Evolutionary conservation across 2,113 vertebrate genomes (phyloP).

Genomic region (Labeo rohita): DNA sequence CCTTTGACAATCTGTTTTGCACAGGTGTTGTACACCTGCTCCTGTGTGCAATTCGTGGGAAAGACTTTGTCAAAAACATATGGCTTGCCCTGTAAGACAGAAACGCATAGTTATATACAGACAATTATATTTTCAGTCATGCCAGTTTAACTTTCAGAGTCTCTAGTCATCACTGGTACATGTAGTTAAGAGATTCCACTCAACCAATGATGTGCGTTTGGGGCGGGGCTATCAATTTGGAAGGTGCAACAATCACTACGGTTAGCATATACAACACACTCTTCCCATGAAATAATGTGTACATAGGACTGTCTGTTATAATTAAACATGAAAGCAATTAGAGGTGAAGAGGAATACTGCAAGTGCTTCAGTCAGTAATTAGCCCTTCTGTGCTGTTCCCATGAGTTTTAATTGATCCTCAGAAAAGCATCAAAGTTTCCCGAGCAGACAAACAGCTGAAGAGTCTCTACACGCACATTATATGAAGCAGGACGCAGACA

Average conservation of each 20-base stretch:
- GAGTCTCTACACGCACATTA: not conserved
- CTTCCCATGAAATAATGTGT: not conserved
- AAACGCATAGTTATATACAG: not conserved
- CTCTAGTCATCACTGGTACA: not conserved
- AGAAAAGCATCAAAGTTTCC: not conserved
- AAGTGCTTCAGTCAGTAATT: not conserved
- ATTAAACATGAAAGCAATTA: not conserved
- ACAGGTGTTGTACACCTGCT: constrained; percentile 61
- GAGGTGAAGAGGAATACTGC: not conserved
- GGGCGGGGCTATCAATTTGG: not conserved
- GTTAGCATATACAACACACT: not conserved
- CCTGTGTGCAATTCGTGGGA: constrained; percentile 89
- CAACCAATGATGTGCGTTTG: not conserved
- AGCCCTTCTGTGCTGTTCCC: not conserved
- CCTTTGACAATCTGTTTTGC: constrained; percentile 96
- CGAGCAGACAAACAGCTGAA: not conserved
- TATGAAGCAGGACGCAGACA: not conserved
- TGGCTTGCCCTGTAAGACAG: constrained; percentile 79
- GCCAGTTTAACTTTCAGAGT: not conserved
- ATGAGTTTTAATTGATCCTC: not conserved
- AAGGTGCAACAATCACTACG: not conserved
- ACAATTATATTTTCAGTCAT: not conserved
- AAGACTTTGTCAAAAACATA: constrained; percentile 90
- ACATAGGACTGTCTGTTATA: not conserved
- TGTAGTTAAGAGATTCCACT: not conserved